Conservation (phyloP, 2,797 vertebrate species). For the Chloroceryle amazona region DNA sequence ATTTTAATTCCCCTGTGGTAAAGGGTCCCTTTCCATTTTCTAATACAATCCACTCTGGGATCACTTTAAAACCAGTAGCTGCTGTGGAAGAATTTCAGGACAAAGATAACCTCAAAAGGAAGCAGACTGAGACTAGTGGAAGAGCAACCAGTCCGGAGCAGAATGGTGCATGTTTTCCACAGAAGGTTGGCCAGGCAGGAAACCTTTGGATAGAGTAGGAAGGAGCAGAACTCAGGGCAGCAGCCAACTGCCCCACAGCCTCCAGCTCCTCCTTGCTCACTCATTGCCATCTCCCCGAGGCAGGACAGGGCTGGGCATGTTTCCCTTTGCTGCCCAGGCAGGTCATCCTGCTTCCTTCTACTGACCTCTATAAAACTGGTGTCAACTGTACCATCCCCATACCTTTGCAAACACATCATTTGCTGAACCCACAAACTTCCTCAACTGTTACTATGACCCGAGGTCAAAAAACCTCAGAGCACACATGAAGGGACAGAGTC, state of each 20-base stretch:
- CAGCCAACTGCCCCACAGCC: background rate
- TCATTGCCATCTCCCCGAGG: background rate
- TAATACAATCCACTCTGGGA: background rate
- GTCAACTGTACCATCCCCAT: background rate
- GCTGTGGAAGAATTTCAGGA: background rate
- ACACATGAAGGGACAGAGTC: background rate
- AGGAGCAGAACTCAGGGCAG: background rate
- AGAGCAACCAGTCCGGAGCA: background rate
- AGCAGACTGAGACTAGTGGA: background rate
- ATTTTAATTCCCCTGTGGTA: background rate
- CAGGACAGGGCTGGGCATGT: accelerated
- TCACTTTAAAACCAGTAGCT: background rate
- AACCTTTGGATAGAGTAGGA: accelerated
- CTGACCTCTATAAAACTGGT: background rate
- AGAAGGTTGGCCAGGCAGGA: background rate
- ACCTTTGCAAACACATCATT: background rate
- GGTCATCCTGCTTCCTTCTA: background rate
- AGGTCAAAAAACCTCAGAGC: slow-evolving; percentile 6
- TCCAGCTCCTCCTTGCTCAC: background rate
- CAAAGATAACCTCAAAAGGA: background rate
- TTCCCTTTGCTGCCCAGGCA: background rate
- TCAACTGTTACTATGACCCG: background rate
- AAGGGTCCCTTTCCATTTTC: background rate
- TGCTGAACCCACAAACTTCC: slow-evolving; percentile 41
- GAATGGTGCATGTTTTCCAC: background rate